A percentile compares a stretch with the other conserved stretches of the same genome.
Conservation (phyloP, 1,140 invertebrate genomes). For the Trialeurodes vaporariorum region DNA sequence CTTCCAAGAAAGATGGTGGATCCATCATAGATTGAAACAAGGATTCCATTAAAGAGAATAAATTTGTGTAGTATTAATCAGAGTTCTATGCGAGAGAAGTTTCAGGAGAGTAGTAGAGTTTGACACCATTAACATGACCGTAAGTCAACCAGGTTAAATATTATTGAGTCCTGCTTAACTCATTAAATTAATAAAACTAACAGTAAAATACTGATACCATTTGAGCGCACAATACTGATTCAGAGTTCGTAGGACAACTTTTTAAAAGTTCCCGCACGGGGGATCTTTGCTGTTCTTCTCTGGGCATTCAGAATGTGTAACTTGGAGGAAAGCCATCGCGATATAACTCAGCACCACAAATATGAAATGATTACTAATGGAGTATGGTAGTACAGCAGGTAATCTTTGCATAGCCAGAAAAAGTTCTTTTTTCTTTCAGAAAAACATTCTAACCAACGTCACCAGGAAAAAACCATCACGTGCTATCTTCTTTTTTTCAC, state of each 20-base stretch:
- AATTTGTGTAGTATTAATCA: not conserved
- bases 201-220: constrained; percentile 6
- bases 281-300: constrained; percentile 28
- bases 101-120: not conserved
- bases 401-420: not conserved
- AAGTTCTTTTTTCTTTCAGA: not conserved
- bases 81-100: constrained; percentile 1
- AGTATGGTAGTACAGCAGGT: not conserved
- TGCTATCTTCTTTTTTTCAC: not conserved
- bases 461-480: not conserved
- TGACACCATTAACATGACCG: not conserved
- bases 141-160: constrained; percentile 4
- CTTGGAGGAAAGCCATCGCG: constrained; percentile 18
- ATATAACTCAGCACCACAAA: not conserved
- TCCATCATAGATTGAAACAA: constrained; percentile 15
- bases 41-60: constrained; percentile 14
- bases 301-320: constrained; percentile 25
- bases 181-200: not conserved
- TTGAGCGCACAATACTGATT: not conserved
- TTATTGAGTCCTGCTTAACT: not conserved
- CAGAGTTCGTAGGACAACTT: not conserved
- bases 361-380: not conserved
- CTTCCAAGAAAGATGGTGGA: constrained; percentile 14
- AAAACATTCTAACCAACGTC: not conserved
- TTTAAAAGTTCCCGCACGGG: constrained; percentile 9